Conservation (phyloP, 1,140 invertebrate species). For the Heliconius congener region DNA sequence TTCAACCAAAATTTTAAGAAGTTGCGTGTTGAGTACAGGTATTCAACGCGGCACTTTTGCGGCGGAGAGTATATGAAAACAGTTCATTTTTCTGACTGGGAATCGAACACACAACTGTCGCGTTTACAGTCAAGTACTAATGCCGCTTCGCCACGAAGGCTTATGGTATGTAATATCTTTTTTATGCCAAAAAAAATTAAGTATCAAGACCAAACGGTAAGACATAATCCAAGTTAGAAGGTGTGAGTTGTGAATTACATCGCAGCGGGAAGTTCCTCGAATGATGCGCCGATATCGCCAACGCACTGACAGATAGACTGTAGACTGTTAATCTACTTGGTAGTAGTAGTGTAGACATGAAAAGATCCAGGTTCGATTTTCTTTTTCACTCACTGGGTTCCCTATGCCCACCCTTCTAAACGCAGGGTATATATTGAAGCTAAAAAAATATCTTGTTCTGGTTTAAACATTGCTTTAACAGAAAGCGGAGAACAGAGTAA, state of each 20-base stretch:
- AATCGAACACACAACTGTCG: not conserved
- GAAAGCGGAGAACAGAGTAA: too few species aligned
- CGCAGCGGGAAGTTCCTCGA: conserved; percentile 54
- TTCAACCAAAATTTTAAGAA: not conserved
- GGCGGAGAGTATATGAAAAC: not conserved
- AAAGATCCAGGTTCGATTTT: not conserved
- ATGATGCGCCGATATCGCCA: conserved; percentile 45
- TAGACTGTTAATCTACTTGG: not conserved
- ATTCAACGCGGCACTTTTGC: not conserved
- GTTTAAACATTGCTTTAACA: too few species aligned
- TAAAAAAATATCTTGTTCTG: too few species aligned
- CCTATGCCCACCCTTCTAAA: too few species aligned
- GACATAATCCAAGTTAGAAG: conserved; percentile 33
- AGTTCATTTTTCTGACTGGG: not conserved
- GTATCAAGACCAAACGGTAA: not conserved
- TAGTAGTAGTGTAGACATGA: not conserved
- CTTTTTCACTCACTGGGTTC: not conserved
- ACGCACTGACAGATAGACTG: not conserved
- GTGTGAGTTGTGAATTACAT: conserved; percentile 63
- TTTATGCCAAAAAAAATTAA: not conserved
- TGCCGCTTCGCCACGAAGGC: too few species aligned
- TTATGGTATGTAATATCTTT: too few species aligned
- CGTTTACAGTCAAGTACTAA: not conserved
- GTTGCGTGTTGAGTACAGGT: not conserved
- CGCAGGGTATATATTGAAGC: too few species aligned